Evolutionary conservation across 2,113 vertebrate genomes (phyloP).

Genomic region (Gadus macrocephalus): DNA sequence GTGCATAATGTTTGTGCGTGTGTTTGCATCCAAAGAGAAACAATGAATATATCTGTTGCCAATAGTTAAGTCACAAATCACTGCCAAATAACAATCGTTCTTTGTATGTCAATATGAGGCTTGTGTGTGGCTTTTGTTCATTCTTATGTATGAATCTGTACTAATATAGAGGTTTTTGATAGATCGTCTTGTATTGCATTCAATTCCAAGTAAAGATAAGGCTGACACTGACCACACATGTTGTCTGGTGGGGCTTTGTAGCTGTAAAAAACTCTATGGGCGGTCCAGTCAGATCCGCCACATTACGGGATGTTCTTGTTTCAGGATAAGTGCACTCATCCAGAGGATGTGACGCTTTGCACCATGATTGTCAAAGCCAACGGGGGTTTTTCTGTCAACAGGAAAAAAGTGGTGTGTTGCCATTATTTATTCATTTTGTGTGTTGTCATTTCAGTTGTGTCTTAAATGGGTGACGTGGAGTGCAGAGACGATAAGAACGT

Average conservation of each 20-base stretch:
- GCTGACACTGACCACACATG: too few relatives aligned
- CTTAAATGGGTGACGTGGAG: slow-evolving; percentile 12
- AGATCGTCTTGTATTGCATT: too few relatives aligned
- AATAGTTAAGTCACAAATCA: too few relatives aligned
- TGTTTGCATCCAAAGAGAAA: not conserved
- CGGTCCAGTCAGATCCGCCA: not conserved
- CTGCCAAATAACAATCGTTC: too few relatives aligned
- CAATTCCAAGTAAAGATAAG: too few relatives aligned
- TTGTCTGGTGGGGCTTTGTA: too few relatives aligned
- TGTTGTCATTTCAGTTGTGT: not conserved
- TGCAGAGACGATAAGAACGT: not conserved
- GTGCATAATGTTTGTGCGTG: not conserved
- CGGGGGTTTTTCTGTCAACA: slow-evolving; percentile 93
- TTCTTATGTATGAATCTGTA: too few relatives aligned
- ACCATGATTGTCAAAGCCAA: slow-evolving; percentile 94
- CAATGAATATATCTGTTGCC: not conserved
- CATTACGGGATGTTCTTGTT: slow-evolving; percentile 36
- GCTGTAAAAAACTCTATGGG: slow-evolving; percentile 24
- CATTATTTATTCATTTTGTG: slow-evolving; percentile 21
- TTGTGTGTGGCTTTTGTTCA: too few relatives aligned
- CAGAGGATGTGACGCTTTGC: slow-evolving; percentile 96
- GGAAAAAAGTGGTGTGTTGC: slow-evolving; percentile 91
- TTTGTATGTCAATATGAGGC: too few relatives aligned
- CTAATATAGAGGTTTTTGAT: too few relatives aligned
- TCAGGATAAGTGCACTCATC: slow-evolving; percentile 96